phyloP scores from a whole-genome alignment of 2,113 vertebrate species.

The Bubo scandiacus region DNA sequence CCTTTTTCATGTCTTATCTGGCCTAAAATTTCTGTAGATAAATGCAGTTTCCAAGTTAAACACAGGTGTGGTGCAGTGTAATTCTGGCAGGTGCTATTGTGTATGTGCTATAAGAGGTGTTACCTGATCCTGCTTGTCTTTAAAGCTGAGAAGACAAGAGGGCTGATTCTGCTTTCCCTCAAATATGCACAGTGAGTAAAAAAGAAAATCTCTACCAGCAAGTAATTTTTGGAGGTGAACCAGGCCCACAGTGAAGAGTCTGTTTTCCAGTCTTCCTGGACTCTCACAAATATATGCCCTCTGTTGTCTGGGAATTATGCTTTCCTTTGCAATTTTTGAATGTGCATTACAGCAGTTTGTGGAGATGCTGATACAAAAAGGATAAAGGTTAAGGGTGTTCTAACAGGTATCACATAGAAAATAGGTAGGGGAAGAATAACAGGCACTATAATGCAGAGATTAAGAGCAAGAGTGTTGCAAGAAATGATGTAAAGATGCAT shows the following conservation, averaged over 20 bases:
- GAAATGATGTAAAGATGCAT: conserved; percentile 15
- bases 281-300: neutral
- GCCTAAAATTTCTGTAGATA: conserved; percentile 33
- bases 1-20: neutral
- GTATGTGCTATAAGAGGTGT: neutral
- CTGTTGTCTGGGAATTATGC: neutral
- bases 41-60: conserved; percentile 43
- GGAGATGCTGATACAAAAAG: conserved; percentile 13
- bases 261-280: neutral
- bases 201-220: neutral
- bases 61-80: conserved; percentile 4
- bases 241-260: neutral
- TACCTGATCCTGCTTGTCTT: neutral
- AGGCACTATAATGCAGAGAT: neutral
- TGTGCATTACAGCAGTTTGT: neutral
- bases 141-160: neutral
- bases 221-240: neutral
- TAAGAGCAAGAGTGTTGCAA: neutral
- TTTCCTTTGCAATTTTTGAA: conserved; percentile 21
- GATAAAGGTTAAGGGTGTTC: conserved; percentile 12
- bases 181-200: neutral
- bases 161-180: neutral
- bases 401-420: neutral
- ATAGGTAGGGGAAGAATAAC: neutral
- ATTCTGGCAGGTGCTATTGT: conserved; percentile 33